phyloP scores from a whole-genome alignment of 2,113 vertebrate genomes.

The Daboia siamensis region DNA sequence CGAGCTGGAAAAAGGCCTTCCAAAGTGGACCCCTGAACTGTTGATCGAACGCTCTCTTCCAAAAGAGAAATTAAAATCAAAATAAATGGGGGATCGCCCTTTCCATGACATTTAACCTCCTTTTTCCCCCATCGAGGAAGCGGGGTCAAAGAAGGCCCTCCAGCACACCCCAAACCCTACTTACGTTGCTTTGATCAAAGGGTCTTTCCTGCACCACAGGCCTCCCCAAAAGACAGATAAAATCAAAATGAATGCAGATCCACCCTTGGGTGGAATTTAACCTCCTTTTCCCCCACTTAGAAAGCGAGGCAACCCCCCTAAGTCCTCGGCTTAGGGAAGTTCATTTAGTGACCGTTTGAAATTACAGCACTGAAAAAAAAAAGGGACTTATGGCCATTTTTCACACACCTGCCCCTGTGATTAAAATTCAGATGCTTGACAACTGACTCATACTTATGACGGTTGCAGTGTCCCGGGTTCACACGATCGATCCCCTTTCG shows the following conservation, averaged over 20 bases:
- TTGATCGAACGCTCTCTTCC: neutral
- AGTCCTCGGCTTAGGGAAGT: no score
- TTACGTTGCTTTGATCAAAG: neutral
- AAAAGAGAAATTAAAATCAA: neutral
- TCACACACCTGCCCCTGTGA: neutral
- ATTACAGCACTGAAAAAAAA: no score
- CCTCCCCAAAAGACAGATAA: neutral
- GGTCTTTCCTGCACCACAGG: neutral
- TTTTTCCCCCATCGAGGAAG: neutral
- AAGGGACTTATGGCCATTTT: neutral
- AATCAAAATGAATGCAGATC: neutral
- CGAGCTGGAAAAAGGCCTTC: neutral
- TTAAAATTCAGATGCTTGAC: neutral
- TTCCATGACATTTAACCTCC: neutral
- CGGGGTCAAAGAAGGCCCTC: neutral
- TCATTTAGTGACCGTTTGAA: neutral
- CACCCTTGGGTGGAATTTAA: neutral
- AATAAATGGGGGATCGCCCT: neutral
- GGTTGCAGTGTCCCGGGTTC: no score
- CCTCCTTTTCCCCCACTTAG: neutral
- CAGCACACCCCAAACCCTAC: neutral
- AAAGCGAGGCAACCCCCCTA: neutral
- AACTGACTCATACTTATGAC: no score
- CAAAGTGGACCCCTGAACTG: neutral
- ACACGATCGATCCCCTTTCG: no score